Percentiles rank a stretch among this genome's conserved stretches.
Evolutionary conservation across 1,140 invertebrate species (phyloP).

Genomic region (Drosophila novamexicana): DNA sequence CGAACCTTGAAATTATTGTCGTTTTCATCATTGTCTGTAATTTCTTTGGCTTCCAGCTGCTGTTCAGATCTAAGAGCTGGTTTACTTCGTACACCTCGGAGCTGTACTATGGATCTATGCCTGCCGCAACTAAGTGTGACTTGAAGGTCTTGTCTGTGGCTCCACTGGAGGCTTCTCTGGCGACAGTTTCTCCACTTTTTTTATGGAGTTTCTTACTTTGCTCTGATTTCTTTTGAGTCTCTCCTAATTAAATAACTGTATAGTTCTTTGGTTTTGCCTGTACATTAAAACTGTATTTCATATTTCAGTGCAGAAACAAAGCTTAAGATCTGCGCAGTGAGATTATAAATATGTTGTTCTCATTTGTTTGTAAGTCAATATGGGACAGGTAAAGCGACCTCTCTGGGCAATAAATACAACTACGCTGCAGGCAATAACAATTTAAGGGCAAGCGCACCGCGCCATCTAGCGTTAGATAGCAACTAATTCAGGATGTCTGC

Average conservation of each 20-base stretch:
- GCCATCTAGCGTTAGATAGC: conserved; percentile 1
- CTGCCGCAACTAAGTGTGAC: conserved; percentile 67
- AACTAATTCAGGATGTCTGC: too few relatives aligned
- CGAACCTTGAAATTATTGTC: conserved; percentile 84
- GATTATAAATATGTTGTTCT: conserved; percentile 15
- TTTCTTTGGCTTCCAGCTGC: conserved; percentile 59
- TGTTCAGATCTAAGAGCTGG: conserved; percentile 6
- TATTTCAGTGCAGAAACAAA: conserved; percentile 12
- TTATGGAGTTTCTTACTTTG: conserved; percentile 40
- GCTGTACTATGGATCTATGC: conserved; percentile 24
- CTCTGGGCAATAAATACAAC: background rate
- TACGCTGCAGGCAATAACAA: background rate
- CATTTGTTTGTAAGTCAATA: background rate
- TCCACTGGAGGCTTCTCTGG: conserved; percentile 20
- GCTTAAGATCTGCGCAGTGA: conserved; percentile 16
- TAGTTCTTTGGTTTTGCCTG: conserved; percentile 47
- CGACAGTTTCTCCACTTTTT: conserved; percentile 67
- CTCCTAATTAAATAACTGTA: conserved; percentile 74
- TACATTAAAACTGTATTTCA: conserved; percentile 24
- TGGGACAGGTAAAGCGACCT: background rate
- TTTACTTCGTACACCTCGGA: conserved; percentile 52
- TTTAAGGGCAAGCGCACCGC: background rate
- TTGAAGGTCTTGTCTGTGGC: conserved; percentile 25
- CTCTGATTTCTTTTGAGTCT: conserved; percentile 76
- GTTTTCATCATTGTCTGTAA: conserved; percentile 80